Evolutionary conservation across 35 echinoderm and acorn worm genomes (phyloP).

Genomic region (Apostichopus japonicus): DNA sequence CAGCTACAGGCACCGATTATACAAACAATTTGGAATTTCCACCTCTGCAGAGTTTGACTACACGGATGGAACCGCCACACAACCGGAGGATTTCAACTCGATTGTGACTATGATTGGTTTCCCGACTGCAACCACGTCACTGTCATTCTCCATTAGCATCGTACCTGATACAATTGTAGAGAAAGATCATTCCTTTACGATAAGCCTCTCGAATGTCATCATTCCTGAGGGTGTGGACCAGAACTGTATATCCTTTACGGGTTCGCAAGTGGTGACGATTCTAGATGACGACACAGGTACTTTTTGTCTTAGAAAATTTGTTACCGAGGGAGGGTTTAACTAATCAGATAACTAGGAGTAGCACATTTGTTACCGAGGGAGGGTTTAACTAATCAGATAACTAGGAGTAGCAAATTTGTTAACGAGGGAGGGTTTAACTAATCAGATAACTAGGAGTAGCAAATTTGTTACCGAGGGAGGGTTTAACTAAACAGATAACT

Average conservation of each 20-base stretch:
- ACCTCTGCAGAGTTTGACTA: background rate
- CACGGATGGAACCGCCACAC: background rate
- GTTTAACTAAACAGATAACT: too few species aligned
- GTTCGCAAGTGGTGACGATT: constrained; percentile 9
- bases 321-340: too few species aligned
- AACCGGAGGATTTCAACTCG: background rate
- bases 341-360: too few species aligned
- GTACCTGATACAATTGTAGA: background rate
- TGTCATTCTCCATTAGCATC: constrained; percentile 26
- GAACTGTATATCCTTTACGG: background rate
- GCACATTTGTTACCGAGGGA: too few species aligned
- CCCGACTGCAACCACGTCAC: background rate
- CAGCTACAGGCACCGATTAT: background rate
- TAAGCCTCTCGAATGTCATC: background rate
- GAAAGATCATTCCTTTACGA: background rate
- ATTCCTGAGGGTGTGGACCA: background rate
- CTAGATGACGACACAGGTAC: constrained; percentile 12
- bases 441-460: too few species aligned
- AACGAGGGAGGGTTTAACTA: too few species aligned
- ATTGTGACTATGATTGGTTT: background rate
- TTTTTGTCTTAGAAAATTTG: too few species aligned
- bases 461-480: too few species aligned
- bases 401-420: too few species aligned
- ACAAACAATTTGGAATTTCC: background rate
- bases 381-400: too few species aligned